Base-by-base conservation (phyloP, 1,140 invertebrate species). In the Diplogasteroides magnus region DNA sequence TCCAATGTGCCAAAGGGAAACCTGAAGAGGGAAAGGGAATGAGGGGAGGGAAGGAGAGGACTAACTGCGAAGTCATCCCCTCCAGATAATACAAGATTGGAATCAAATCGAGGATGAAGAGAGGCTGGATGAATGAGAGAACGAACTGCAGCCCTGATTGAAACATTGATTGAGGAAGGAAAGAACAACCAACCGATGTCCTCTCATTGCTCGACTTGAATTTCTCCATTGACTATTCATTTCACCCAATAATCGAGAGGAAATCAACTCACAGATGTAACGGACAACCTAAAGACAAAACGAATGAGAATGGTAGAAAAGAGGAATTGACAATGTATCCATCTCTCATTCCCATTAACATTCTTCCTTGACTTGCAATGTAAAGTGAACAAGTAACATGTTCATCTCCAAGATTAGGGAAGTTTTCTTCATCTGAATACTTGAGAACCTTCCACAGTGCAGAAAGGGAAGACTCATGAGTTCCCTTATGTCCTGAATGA, bases 1-100 rank as follows among this genome's bases (percentile, higher is more conserved):
- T 77, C 92, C 92, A 66, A 98, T 86, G 84, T 98, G 95, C 96
- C 96, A 98, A 0, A 98, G 85, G 78, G 92, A 94, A 2, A 98
- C 37, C 37, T 48, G 37, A 48, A 19, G 19, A 48, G 37, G 19
- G 6, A 48, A 11, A 48, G 37, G 37, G 37, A 6, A 48, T 48
- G 6, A 48, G 6, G 37, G 37, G 19, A 48, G 6, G 37, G 19
- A 48, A n/a, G n/a, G n/a, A n/a, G n/a, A n/a, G n/a, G 6, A 19
- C 37, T 19, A 11, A 48, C 93, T 0, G 94, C 93, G 84, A 98
- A 98, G 83, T 99, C 96, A 19, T 94, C 91, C 1, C 94, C 94
- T 25, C 96, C 96, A 0, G 94, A 97, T 0, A 99, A 88, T 15
- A 98, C 85, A 84, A 93, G 90, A 2, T 90, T 87, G 69, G 91